Evolutionary conservation across 1,140 invertebrate genomes (phyloP).

Genomic region (Lasaia peninsularis): DNA sequence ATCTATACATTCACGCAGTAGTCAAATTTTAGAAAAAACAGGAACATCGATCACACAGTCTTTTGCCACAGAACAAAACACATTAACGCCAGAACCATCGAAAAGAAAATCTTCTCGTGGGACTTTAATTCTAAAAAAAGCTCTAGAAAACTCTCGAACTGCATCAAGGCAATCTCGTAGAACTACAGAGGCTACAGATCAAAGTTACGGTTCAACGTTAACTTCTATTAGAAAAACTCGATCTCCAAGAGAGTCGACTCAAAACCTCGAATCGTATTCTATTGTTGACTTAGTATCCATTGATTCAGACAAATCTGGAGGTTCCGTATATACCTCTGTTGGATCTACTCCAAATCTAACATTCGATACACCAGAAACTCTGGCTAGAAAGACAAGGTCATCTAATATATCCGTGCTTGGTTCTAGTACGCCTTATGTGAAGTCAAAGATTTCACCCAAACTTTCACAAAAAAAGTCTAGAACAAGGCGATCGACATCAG

Average conservation of each 20-base stretch:
- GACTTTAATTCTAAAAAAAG: slow-evolving; percentile 42
- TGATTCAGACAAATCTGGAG: slow-evolving; percentile 36
- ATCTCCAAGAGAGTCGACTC: slow-evolving; percentile 26
- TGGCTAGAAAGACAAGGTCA: slow-evolving; percentile 29
- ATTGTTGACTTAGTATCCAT: slow-evolving; percentile 57
- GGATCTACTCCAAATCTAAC: slow-evolving; percentile 26
- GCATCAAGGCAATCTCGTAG: slow-evolving; percentile 22
- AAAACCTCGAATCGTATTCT: slow-evolving; percentile 49
- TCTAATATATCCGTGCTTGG: slow-evolving; percentile 30
- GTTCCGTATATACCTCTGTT: slow-evolving; percentile 42
- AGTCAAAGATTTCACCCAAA: slow-evolving; percentile 3
- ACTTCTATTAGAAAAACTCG: slow-evolving; percentile 26
- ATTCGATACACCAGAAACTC: slow-evolving; percentile 36
- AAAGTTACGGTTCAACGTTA: slow-evolving; percentile 27
- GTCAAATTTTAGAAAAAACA: slow-evolving; percentile 39
- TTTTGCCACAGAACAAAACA: background rate
- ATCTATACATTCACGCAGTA: slow-evolving; percentile 39
- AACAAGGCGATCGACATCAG: background rate
- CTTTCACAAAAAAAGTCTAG: background rate
- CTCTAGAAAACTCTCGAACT: slow-evolving; percentile 25
- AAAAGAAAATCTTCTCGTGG: slow-evolving; percentile 37
- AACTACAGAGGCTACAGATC: slow-evolving; percentile 29
- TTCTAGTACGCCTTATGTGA: slow-evolving; percentile 47
- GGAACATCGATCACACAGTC: background rate
- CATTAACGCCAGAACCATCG: slow-evolving; percentile 23